Base-by-base conservation (phyloP, 2,113 vertebrate genomes). In the Aptenodytes forsteri region DNA sequence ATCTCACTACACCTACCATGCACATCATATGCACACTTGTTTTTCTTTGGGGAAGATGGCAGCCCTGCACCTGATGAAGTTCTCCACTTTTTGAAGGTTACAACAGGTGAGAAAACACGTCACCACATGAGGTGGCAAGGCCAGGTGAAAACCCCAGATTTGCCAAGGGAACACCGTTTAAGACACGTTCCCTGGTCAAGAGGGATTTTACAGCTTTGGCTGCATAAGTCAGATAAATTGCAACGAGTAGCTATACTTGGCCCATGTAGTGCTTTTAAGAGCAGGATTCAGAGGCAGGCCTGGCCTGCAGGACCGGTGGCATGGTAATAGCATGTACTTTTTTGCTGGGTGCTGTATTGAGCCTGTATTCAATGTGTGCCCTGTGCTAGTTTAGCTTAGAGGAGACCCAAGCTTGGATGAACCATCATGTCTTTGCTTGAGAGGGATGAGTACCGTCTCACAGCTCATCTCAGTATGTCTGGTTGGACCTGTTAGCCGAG, bases 311-410 rank as follows among this genome's bases (percentile, higher is more conserved):
- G 52, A 26, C 16, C 2, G 2, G 22, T 49, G 40, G 19, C 30
- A 25, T 16, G 14, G 34, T 36, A 76, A n/a, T 11, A 64, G 8
- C 7, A 22, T 5, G 5, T 40, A 25, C 6, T 3, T 34, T 92
- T 75, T 54, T 83, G 34, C 54, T 86, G 27, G 8, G 11, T 69
- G 15, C 32, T 0, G 0, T 40, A 55, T 5, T 22, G 44, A 88
- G 30, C 59, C 26, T 0, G 0, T 76, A 22, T 72, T 79, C 42
- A 26, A 4, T 20, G 16, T 49, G 8, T 40, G 30, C 11, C 13
- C 27, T 34, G 38, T 54, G 47, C n/a, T 58, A 55, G 40, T 86
- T 75, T 44, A 86, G 23, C n/a, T 73, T 46, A 86, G 64, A 83
- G 71, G 55, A 66, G 42, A 83, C 17, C n/a, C n/a, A 47, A 34